Percentiles rank a stretch among this genome's conserved stretches.
Evolutionary conservation across 2,113 vertebrate species (phyloP).

Genomic region (Zosterops borbonicus): DNA sequence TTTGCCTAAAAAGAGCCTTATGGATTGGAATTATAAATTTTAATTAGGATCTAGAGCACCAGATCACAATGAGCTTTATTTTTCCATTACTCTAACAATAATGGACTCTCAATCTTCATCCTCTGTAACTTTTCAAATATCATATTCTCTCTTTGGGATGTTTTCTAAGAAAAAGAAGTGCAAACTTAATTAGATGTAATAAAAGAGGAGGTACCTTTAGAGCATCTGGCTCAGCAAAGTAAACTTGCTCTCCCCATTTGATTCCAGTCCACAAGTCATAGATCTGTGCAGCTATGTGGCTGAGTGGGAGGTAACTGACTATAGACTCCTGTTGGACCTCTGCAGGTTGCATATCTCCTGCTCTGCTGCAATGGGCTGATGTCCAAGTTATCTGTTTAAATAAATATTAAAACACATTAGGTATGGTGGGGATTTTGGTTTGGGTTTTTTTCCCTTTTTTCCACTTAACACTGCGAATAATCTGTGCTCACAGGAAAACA

Average conservation of each 20-base stretch:
- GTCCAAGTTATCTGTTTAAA: constrained; percentile 87
- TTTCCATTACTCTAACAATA: not conserved
- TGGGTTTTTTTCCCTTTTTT: not conserved
- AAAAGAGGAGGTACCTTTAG: constrained; percentile 79
- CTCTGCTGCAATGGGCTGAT: constrained; percentile 77
- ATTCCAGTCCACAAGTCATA: constrained; percentile 89
- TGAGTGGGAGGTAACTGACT: constrained; percentile 89
- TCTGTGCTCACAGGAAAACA: not conserved
- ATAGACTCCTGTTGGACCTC: constrained; percentile 84
- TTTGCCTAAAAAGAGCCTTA: not conserved
- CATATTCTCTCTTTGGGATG: not conserved
- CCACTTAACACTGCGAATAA: not conserved
- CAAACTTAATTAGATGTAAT: not conserved
- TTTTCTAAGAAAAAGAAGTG: not conserved
- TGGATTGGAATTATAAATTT: not conserved
- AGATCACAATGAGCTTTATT: not conserved
- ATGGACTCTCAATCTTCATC: not conserved
- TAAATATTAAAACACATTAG: not conserved
- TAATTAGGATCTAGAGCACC: not conserved
- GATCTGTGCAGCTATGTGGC: constrained; percentile 89
- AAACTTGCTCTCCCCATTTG: constrained; percentile 85
- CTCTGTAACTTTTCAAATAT: not conserved
- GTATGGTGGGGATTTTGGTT: not conserved
- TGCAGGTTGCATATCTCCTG: constrained; percentile 80
- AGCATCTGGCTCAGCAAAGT: constrained; percentile 87